Percentiles rank a stretch among this genome's conserved stretches.
Evolutionary conservation across 92 coral and sea anemone species (phyloP).

Genomic region (Phenganax marumi): DNA sequence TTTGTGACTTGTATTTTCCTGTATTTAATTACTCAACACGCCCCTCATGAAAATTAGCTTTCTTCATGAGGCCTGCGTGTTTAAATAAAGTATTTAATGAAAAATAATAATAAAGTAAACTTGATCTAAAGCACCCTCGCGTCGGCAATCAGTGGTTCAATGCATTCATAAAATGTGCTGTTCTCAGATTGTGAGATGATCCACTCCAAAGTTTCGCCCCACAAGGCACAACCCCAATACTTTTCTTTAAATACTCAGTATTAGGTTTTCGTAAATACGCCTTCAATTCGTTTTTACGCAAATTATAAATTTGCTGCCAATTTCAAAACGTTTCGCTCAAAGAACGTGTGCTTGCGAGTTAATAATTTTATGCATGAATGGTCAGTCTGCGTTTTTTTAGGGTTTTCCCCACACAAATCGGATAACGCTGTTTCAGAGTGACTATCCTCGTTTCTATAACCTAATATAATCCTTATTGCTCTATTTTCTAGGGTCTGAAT

Average conservation of each 20-base stretch:
- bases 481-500: slow-evolving; percentile 30
- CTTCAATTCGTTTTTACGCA: no score
- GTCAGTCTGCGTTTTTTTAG: background rate
- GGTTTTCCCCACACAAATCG: no score
- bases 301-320: no score
- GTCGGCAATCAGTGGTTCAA: background rate
- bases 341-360: background rate
- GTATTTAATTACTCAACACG: no score
- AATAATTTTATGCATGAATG: background rate
- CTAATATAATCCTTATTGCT: slow-evolving; percentile 35
- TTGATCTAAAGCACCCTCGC: background rate
- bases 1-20: no score
- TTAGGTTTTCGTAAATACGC: background rate
- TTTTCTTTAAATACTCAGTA: background rate
- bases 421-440: slow-evolving; percentile 44
- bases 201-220: background rate
- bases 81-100: no score
- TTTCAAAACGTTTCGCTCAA: background rate
- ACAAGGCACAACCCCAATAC: background rate
- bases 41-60: no score
- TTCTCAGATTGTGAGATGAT: background rate
- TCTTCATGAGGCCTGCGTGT: no score
- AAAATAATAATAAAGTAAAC: background rate
- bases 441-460: slow-evolving; percentile 37
- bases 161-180: background rate